A percentile compares a stretch with the other conserved stretches of the same genome.
phyloP scores from a whole-genome alignment of 2,113 vertebrate species.

The Serinus canaria region DNA sequence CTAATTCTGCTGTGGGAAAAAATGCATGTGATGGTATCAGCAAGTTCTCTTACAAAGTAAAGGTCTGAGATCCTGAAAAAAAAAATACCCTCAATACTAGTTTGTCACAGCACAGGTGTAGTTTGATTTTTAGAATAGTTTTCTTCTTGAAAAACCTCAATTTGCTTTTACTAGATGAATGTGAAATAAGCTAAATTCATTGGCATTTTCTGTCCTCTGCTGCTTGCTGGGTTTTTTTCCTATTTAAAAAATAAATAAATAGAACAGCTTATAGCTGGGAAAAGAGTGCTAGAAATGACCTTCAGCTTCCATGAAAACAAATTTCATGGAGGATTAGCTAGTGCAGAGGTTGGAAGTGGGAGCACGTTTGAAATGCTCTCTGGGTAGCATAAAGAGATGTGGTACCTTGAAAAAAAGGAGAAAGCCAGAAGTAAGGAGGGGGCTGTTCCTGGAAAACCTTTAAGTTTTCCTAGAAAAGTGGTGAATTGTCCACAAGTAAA shows the following conservation, averaged over 20 bases:
- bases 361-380: background rate
- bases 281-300: conserved; percentile 15
- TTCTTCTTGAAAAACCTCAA: background rate
- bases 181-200: background rate
- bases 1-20: background rate
- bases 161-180: background rate
- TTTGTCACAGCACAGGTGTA: background rate
- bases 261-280: background rate
- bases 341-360: background rate
- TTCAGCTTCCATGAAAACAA: conserved; percentile 29
- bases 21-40: background rate
- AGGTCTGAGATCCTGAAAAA: background rate
- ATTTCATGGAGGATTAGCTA: conserved; percentile 33
- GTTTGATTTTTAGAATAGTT: background rate
- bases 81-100: background rate
- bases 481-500: background rate
- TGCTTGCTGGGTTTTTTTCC: background rate
- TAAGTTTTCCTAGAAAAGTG: background rate
- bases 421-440: background rate
- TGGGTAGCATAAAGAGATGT: background rate
- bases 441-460: background rate
- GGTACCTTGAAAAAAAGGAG: background rate
- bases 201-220: background rate
- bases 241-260: background rate
- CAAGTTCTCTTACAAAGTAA: background rate